These are phyloP conservation scores for Epirrita christyi DNA, from an alignment of 2,888 invertebrate genomes.

Conservation along the genomic window DNA sequence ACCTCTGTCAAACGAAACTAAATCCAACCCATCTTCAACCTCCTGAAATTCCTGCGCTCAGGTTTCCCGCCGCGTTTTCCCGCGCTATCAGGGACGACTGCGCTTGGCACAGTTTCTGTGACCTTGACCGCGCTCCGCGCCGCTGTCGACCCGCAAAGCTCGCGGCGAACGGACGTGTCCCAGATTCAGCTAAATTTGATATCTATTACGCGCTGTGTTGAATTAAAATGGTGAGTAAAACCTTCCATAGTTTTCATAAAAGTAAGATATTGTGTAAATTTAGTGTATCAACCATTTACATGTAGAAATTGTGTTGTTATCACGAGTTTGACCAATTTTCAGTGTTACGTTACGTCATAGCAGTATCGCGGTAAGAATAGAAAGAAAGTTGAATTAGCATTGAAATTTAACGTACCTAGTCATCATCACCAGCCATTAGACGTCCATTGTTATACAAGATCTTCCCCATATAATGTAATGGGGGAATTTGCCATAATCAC, in stretches of 20 bases:
- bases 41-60: slow-evolving; percentile 21
- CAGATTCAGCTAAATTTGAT: slow-evolving; percentile 33
- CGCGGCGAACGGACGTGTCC: slow-evolving; percentile 51
- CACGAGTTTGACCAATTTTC: slow-evolving; percentile 26
- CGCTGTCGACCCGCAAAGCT: slow-evolving; percentile 72
- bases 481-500: no score
- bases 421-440: no score
- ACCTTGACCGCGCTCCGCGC: slow-evolving; percentile 74
- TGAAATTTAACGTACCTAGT: slow-evolving; percentile 17
- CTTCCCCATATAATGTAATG: no score
- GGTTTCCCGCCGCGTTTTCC: slow-evolving; percentile 58
- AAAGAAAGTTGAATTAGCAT: slow-evolving; percentile 18
- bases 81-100: slow-evolving; percentile 67
- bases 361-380: slow-evolving; percentile 33
- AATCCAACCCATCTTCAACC: no score
- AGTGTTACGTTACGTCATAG: slow-evolving; percentile 35
- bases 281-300: background rate
- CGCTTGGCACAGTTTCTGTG: slow-evolving; percentile 76
- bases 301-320: slow-evolving; percentile 1
- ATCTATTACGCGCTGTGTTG: slow-evolving; percentile 56
- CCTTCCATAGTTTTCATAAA: background rate
- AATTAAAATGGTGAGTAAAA: slow-evolving; percentile 71
- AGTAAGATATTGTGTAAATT: background rate
- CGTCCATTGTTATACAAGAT: no score
- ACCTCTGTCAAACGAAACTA: no score